Evolutionary conservation across 1,140 invertebrate genomes (phyloP), one percentile per base, ranked within the genome.

Genomic region (Drosophila bipectinata): DNA sequence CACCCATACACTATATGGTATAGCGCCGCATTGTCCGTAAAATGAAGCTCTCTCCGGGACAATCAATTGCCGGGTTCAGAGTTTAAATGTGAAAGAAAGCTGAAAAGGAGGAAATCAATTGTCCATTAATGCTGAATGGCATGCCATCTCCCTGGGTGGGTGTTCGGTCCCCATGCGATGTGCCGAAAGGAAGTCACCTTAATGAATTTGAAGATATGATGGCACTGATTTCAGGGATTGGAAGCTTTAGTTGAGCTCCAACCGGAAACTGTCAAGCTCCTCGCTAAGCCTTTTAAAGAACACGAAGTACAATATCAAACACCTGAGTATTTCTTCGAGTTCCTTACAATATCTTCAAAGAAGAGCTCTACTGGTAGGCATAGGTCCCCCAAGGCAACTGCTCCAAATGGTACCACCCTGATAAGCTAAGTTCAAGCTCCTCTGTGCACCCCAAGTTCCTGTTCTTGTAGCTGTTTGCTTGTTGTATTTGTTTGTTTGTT

Each of bases 1-100:
- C 61, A 77, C 79, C 61, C 74, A 73, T 55, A 58, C 47, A 53
- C 44, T 57, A 18, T 18, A 18, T 18, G 18, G 69, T 34, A 54
- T 21, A 18, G 24, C 45, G 30, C 15, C 44, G 52, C 53, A 67
- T 56, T 52, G 67, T 34, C 44, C 61, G 49, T 34, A 21, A 61
- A 88, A 88, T 88, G 83, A 88, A 88, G 83, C 83, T 88, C 81
- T 88, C 83, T 71, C 79, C 61, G 41, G 32, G 66, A 62, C 84
- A 88, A 88, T 88, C 83, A 88, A 88, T 88, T 88, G 76, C 76
- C 76, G 83, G 79, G 83, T 79, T 88, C 83, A 88, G 84, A 83
- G 84, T 88, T 89, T 79, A 88, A 88, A 79, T 87, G 74, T 71
- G 79, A 41, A 39, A 59, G 55, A 87, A 80, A 71, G 66, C 66